A percentile compares a stretch with the other conserved stretches of the same genome.
These are phyloP conservation scores for Ormyrus thymus DNA, from an alignment of 2,888 invertebrate species.

Conservation along the genomic window DNA sequence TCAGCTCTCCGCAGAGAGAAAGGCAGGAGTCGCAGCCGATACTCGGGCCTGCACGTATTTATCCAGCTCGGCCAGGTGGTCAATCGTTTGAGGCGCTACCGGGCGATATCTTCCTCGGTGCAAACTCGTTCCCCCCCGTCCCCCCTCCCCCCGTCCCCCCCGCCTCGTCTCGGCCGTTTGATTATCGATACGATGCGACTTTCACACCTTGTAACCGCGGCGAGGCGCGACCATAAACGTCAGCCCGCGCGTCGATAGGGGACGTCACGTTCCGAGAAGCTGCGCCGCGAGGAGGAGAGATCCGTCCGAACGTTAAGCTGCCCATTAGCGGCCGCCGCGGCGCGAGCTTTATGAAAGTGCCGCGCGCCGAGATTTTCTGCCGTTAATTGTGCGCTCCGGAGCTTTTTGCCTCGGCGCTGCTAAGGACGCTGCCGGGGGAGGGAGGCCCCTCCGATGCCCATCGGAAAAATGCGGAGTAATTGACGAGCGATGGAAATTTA, in stretches of 20 bases:
- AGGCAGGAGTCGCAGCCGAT: conserved; percentile 16
- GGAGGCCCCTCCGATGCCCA: no score
- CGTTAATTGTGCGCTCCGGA: no score
- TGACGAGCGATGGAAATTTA: conserved; percentile 46
- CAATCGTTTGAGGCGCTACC: conserved; percentile 63
- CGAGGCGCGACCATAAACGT: conserved; percentile 44
- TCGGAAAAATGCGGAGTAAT: conserved; percentile 38
- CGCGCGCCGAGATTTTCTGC: neutral
- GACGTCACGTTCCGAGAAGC: conserved; percentile 39
- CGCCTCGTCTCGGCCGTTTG: conserved; percentile 21
- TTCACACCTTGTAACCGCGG: conserved; percentile 44
- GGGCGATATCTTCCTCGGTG: neutral
- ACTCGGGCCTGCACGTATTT: conserved; percentile 65
- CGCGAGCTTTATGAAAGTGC: conserved; percentile 37
- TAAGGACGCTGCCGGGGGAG: no score
- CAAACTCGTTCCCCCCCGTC: neutral
- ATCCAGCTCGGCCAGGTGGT: conserved; percentile 69
- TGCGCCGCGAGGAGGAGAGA: no score
- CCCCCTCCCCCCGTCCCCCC: neutral
- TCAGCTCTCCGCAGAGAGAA: no score
- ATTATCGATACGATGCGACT: conserved; percentile 48
- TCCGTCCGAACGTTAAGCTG: conserved; percentile 22
- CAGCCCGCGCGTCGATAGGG: conserved; percentile 9
- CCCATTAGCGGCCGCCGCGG: conserved; percentile 30
- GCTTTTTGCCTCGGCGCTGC: no score